These are phyloP conservation scores for Drosophila erecta DNA, from an alignment of 1,140 invertebrate genomes.

Conservation along the genomic window DNA sequence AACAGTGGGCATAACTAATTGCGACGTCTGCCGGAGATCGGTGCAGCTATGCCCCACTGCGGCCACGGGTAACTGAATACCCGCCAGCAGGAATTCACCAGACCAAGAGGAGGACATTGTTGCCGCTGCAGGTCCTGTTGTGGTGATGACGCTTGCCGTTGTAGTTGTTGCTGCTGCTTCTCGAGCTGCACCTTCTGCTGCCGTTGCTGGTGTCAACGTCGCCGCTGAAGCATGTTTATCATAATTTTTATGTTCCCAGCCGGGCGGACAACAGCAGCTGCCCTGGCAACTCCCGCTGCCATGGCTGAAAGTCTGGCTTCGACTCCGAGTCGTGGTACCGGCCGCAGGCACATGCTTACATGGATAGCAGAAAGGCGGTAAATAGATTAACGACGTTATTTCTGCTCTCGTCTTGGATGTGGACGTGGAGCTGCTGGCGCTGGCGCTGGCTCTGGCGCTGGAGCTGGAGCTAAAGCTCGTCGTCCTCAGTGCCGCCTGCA, in stretches of 20 bases:
- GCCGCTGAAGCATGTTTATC: conserved; percentile 75
- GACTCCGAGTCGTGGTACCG: conserved; percentile 20
- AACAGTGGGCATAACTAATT: conserved; percentile 83
- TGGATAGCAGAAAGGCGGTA: conserved; percentile 82
- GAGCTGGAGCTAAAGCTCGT: conserved; percentile 17
- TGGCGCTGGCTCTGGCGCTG: conserved; percentile 28
- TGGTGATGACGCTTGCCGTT: not conserved
- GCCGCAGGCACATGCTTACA: conserved; percentile 79
- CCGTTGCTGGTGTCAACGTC: conserved; percentile 49
- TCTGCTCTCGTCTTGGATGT: conserved; percentile 73
- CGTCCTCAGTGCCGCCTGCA: conserved; percentile 52
- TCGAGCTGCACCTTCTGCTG: conserved; percentile 5
- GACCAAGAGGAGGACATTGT: conserved; percentile 34
- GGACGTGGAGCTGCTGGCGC: conserved; percentile 35
- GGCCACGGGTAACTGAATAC: conserved; percentile 61
- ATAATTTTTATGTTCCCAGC: conserved; percentile 77
- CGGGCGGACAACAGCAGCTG: conserved; percentile 51
- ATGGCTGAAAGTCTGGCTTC: conserved; percentile 23
- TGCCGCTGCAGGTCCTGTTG: conserved; percentile 23
- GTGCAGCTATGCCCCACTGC: conserved; percentile 53
- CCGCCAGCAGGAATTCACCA: conserved; percentile 65
- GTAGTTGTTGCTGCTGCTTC: not conserved
- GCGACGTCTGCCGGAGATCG: conserved; percentile 73
- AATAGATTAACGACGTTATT: conserved; percentile 84
- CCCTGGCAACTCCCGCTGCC: conserved; percentile 21